Conservation (phyloP, 1,140 invertebrate species). For the Batillaria attramentaria region DNA sequence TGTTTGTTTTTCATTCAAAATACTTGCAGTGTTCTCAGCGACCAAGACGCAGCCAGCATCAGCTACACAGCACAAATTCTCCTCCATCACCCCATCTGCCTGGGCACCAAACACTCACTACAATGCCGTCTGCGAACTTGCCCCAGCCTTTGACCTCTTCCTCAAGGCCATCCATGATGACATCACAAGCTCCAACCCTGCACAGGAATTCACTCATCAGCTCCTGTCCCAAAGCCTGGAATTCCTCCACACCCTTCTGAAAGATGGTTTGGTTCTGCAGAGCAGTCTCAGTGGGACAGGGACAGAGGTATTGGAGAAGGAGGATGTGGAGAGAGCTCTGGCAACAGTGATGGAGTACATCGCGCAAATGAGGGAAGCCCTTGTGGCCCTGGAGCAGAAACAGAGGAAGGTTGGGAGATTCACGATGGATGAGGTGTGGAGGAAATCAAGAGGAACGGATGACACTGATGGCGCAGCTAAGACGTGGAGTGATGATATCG, state of each 20-base stretch:
- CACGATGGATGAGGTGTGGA: conserved; percentile 32
- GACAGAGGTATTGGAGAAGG: conserved; percentile 32
- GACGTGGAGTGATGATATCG: conserved; percentile 8
- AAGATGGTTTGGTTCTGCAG: conserved; percentile 45
- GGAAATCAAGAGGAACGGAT: conserved; percentile 28
- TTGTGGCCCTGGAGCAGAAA: conserved; percentile 22
- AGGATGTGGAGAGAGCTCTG: conserved; percentile 42
- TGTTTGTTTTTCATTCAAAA: background rate
- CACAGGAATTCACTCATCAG: conserved; percentile 52
- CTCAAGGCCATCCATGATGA: conserved; percentile 10
- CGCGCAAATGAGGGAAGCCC: conserved; percentile 44
- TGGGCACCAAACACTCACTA: conserved; percentile 51
- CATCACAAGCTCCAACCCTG: conserved; percentile 5
- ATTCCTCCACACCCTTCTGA: conserved; percentile 57
- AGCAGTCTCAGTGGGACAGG: conserved; percentile 21
- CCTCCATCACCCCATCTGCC: too few relatives aligned
- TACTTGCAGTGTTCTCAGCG: conserved; percentile 47
- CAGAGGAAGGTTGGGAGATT: background rate
- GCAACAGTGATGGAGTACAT: conserved; percentile 50
- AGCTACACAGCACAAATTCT: conserved; percentile 22
- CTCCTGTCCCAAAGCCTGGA: conserved; percentile 53
- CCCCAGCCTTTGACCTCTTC: conserved; percentile 8
- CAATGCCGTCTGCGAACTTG: conserved; percentile 27
- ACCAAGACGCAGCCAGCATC: conserved; percentile 21
- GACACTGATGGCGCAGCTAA: conserved; percentile 20